phyloP scores from a whole-genome alignment of 2,888 invertebrate genomes.

The Micropterix aruncella region DNA sequence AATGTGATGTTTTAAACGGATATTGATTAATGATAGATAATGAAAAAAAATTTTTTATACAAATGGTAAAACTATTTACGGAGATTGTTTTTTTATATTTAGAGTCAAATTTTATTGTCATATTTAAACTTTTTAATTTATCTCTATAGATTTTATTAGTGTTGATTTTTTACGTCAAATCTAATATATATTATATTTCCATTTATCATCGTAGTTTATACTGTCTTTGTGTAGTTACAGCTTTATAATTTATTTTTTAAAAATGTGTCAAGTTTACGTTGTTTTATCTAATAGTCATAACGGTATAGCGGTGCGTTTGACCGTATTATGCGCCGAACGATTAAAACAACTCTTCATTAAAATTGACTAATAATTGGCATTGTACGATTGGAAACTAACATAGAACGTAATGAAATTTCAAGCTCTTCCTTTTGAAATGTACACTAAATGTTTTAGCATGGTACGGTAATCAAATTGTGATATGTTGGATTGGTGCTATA shows the following conservation, averaged over 20 bases:
- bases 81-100: constrained; percentile 45
- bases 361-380: constrained; percentile 25
- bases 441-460: constrained; percentile 40
- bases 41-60: constrained; percentile 39
- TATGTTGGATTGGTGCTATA: constrained; percentile 45
- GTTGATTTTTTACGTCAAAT: constrained; percentile 39
- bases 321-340: background rate
- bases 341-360: constrained; percentile 19
- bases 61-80: constrained; percentile 42
- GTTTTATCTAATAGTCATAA: constrained; percentile 11
- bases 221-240: constrained; percentile 8
- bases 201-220: constrained; percentile 9
- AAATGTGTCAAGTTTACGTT: constrained; percentile 10
- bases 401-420: constrained; percentile 40
- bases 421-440: constrained; percentile 36
- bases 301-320: constrained; percentile 5
- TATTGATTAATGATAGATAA: constrained; percentile 44
- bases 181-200: constrained; percentile 12
- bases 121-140: constrained; percentile 42
- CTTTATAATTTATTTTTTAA: constrained; percentile 9
- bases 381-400: constrained; percentile 45
- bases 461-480: constrained; percentile 45
- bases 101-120: constrained; percentile 40
- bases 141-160: constrained; percentile 33
- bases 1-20: constrained; percentile 40